phyloP scores from a whole-genome alignment of 2,888 invertebrate species.

The Ceraclea dissimilis region DNA sequence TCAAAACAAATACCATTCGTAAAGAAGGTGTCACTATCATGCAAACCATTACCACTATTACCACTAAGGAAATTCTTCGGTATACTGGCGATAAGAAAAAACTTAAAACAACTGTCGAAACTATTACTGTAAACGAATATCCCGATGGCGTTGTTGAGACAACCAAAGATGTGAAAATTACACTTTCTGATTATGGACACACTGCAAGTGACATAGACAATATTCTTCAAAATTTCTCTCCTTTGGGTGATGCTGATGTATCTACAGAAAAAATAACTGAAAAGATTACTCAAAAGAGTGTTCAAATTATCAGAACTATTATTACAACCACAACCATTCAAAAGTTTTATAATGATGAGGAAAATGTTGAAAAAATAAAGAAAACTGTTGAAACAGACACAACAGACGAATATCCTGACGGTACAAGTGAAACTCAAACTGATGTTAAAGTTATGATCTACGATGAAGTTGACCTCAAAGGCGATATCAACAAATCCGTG shows the following conservation, averaged over 20 bases:
- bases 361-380: conserved; percentile 18
- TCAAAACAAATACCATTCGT: conserved; percentile 27
- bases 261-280: conserved; percentile 19
- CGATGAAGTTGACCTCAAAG: too few relatives aligned
- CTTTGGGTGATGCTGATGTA: conserved; percentile 29
- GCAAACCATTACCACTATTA: conserved; percentile 47
- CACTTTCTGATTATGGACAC: conserved; percentile 42
- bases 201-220: conserved; percentile 27
- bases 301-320: conserved; percentile 22
- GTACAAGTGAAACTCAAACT: conserved; percentile 14
- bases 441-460: conserved; percentile 18
- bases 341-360: conserved; percentile 18
- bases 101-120: conserved; percentile 48
- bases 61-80: conserved; percentile 46
- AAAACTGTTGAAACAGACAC: conserved; percentile 24
- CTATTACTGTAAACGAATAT: conserved; percentile 44
- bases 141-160: conserved; percentile 44
- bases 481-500: too few relatives aligned
- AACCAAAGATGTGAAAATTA: conserved; percentile 44
- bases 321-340: conserved; percentile 21
- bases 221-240: conserved; percentile 38
- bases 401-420: conserved; percentile 24
- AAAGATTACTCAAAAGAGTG: conserved; percentile 9
- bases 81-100: conserved; percentile 48
- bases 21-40: conserved; percentile 31